Evolutionary conservation across 2,113 vertebrate species (phyloP).

Genomic region (Amblyornis subalaris): DNA sequence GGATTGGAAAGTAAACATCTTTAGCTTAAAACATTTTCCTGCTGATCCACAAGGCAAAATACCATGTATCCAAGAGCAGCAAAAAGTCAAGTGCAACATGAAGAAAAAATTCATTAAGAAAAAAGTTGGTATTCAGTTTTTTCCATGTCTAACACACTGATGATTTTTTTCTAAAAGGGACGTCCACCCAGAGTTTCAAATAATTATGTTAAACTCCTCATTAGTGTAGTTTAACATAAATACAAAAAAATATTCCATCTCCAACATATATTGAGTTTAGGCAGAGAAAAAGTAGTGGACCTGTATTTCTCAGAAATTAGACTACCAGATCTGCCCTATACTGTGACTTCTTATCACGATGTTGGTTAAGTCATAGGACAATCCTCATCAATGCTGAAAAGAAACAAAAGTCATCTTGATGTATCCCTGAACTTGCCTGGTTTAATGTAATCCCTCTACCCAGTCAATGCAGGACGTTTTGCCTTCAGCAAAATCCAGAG

Average conservation of each 20-base stretch:
- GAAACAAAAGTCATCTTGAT: background rate
- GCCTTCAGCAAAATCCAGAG: background rate
- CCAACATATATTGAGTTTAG: background rate
- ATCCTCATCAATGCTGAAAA: background rate
- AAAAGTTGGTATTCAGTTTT: fast-evolving
- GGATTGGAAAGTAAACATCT: background rate
- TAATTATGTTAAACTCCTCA: background rate
- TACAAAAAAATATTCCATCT: background rate
- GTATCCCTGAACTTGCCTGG: background rate
- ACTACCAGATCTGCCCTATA: background rate
- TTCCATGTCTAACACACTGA: background rate
- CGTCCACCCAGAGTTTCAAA: background rate
- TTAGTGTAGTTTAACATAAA: background rate
- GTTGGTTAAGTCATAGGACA: background rate
- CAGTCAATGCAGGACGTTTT: background rate
- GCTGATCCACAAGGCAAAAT: background rate
- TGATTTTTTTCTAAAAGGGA: background rate
- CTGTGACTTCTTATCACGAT: background rate
- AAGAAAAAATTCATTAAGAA: background rate
- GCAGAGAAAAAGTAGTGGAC: background rate
- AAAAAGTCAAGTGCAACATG: background rate
- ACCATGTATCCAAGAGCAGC: background rate
- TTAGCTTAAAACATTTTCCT: background rate
- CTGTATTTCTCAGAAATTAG: background rate
- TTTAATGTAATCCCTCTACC: background rate